Evolutionary conservation across 2,113 vertebrate genomes (phyloP).

Genomic region (Solenodon paradoxus): DNA sequence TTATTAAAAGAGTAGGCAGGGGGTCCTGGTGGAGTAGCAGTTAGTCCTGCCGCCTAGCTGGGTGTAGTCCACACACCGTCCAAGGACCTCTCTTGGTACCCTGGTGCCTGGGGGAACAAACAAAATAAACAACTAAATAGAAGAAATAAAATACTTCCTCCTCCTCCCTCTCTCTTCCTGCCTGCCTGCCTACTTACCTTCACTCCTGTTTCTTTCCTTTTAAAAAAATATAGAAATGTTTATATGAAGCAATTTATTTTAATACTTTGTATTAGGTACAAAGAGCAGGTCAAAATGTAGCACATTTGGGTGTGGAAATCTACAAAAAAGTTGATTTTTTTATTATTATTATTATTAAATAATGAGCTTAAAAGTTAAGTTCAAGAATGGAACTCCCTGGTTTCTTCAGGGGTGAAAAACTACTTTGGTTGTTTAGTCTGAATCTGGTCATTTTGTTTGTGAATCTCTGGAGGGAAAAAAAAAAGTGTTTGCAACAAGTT

Average conservation of each 20-base stretch:
- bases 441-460: slow-evolving; percentile 35
- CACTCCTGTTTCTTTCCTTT: too few species aligned
- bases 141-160: too few species aligned
- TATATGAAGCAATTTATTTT: slow-evolving; percentile 6
- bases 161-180: too few species aligned
- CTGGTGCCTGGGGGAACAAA: too few species aligned
- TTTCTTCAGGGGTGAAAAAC: slow-evolving; percentile 41
- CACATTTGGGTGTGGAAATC: not conserved
- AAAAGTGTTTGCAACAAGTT: slow-evolving; percentile 11
- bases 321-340: slow-evolving; percentile 16
- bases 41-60: too few species aligned
- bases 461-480: not conserved
- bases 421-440: slow-evolving; percentile 37
- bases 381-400: not conserved
- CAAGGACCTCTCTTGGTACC: too few species aligned
- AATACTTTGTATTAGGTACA: slow-evolving; percentile 19
- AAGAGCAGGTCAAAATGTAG: not conserved
- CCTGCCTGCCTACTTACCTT: too few species aligned
- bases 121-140: too few species aligned
- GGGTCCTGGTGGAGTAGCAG: too few species aligned
- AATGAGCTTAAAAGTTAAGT: slow-evolving; percentile 2
- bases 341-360: too few species aligned
- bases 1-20: slow-evolving; percentile 2
- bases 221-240: not conserved
- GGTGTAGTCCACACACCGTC: too few species aligned